Base-by-base conservation (phyloP, 1,140 invertebrate genomes). In the Scaptomyza pallida region DNA sequence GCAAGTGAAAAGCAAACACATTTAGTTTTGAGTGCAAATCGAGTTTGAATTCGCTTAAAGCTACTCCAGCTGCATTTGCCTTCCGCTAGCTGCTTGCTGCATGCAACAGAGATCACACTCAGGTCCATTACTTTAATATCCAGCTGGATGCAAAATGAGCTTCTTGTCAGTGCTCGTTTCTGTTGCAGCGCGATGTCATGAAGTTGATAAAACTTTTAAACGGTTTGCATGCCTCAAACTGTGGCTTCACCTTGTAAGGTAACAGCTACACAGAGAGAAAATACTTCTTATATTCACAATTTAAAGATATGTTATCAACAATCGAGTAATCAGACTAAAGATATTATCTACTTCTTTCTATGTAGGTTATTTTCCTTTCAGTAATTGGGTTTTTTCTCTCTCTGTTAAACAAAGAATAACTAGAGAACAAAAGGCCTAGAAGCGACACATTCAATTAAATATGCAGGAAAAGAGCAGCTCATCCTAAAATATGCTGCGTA, bases 1-100 rank as follows among this genome's bases (percentile, higher is more conserved):
- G 64, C 73, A 23, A 85, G 81, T 85, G 81, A 80, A 86, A 61
- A 68, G 78, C 62, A 86, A 86, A 88, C 71, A 86, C 78, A 88
- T 88, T 86, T 81, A 81, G 71, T 65, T 55, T 72, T 72, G 67
- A 81, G 82, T 88, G 81, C 81, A 86, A 88, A 86, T 86, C 74
- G 82, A 86, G 81, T 82, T 88, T 88, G 74, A 76, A 72, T 88
- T 88, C 72, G 71, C 78, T 82, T 81, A 69, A 88, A 81, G 81
- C 65, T 75, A 73, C 55, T 47, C 10, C 48, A 17, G 37, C n/a
- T 26, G 19, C 17, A 9, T 30, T 2, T 30, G 76, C 60, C 60
- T 44, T 12, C 40, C 13, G 48, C 21, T 30, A 35, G 10, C 35
- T 4, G 2, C 8, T 13, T n/a, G 37, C 0, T 3, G 9, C 0